Evolutionary conservation across 2,888 invertebrate genomes (phyloP).

Genomic region (Cryptocheilus praepositus): DNA sequence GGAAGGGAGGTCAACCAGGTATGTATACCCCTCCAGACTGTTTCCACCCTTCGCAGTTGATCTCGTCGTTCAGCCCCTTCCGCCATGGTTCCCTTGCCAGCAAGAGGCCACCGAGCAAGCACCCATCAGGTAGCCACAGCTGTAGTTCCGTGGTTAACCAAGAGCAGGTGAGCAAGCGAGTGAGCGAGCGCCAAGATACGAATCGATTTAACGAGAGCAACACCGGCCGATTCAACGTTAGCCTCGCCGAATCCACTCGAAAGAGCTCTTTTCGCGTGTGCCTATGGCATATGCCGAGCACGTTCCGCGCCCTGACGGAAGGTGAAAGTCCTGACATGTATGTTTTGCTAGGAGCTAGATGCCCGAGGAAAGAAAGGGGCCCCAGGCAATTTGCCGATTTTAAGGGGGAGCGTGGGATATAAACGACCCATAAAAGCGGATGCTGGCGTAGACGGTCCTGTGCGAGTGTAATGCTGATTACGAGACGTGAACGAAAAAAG

Average conservation of each 20-base stretch:
- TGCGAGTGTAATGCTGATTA: too few relatives aligned
- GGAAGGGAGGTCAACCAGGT: constrained; percentile 22
- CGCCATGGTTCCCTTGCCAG: constrained; percentile 18
- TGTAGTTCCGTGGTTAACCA: constrained; percentile 52
- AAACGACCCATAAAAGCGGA: too few relatives aligned
- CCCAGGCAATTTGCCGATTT: too few relatives aligned
- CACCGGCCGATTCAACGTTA: constrained; percentile 47
- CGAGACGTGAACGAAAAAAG: too few relatives aligned
- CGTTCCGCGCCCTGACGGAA: not conserved
- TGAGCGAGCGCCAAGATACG: constrained; percentile 45
- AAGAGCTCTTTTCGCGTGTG: constrained; percentile 22
- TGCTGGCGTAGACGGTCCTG: too few relatives aligned
- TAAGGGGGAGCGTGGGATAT: too few relatives aligned
- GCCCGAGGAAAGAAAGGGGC: too few relatives aligned
- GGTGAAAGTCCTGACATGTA: too few relatives aligned
- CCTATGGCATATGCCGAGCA: too few relatives aligned
- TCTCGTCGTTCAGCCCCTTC: constrained; percentile 5
- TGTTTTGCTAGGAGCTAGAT: too few relatives aligned
- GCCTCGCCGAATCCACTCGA: constrained; percentile 26
- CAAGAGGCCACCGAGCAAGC: not conserved
- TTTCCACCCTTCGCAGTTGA: not conserved
- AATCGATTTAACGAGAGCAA: constrained; percentile 61
- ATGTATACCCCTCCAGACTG: constrained; percentile 12
- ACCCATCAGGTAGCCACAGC: constrained; percentile 1
- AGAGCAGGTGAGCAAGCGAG: constrained; percentile 50